A percentile compares a stretch with the other conserved stretches of the same genome.
phyloP scores from a whole-genome alignment of 2,797 vertebrate genomes.

The Typhlichthys eigenmanni region DNA sequence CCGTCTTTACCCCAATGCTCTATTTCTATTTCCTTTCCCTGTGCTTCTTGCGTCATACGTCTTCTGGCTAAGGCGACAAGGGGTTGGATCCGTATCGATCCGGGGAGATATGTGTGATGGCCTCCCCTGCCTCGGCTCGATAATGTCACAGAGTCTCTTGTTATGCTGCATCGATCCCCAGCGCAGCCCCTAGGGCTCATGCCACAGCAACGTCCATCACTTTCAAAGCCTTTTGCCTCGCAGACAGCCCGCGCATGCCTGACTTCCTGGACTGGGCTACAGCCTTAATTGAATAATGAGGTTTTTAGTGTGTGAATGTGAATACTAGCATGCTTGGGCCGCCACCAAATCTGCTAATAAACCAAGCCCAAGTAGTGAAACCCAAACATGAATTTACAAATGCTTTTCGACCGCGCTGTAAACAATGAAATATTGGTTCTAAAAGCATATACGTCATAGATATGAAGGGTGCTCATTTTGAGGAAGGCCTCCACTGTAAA shows the following conservation, averaged over 20 bases:
- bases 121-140: slow-evolving; percentile 62
- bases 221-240: slow-evolving; percentile 50
- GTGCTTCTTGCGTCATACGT: slow-evolving; percentile 44
- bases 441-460: slow-evolving; percentile 26
- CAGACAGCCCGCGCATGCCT: slow-evolving; percentile 41
- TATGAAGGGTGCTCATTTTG: slow-evolving; percentile 7
- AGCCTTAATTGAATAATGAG: slow-evolving; percentile 33
- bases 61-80: slow-evolving; percentile 53
- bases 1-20: slow-evolving; percentile 7
- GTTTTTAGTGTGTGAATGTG: slow-evolving; percentile 7
- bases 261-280: slow-evolving; percentile 34
- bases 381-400: neutral
- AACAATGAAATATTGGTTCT: slow-evolving; percentile 6
- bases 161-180: slow-evolving; percentile 71
- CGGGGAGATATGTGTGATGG: slow-evolving; percentile 54
- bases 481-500: slow-evolving; percentile 13
- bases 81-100: slow-evolving; percentile 69
- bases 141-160: slow-evolving; percentile 75
- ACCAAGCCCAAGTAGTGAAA: neutral
- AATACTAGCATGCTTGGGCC: slow-evolving; percentile 12
- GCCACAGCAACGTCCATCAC: slow-evolving; percentile 58
- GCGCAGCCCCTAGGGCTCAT: slow-evolving; percentile 19
- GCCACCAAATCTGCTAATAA: no score
- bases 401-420: slow-evolving; percentile 2
- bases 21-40: slow-evolving; percentile 27